Conservation (phyloP, 2,113 vertebrate species). For the Dipodomys merriami region DNA sequence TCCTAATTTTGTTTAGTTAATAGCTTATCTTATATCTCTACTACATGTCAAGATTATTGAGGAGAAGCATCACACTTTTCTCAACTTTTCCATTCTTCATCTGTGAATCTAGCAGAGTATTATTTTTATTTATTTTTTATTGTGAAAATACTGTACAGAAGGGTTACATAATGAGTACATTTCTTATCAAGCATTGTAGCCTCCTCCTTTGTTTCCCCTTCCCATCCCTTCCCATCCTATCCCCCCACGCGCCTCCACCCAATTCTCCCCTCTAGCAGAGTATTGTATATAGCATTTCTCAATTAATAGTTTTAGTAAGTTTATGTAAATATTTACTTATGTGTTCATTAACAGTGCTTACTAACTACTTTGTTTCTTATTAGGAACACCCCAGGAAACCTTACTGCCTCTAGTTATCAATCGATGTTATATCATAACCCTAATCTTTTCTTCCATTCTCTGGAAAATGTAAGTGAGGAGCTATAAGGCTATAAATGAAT, state of each 20-base stretch:
- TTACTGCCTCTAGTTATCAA: background rate
- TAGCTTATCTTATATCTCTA: background rate
- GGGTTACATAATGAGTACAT: no score
- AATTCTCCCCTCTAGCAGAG: no score
- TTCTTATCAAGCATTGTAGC: no score
- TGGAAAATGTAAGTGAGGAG: background rate
- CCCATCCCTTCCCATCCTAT: no score
- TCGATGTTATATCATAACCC: constrained; percentile 35
- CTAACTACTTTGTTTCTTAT: background rate
- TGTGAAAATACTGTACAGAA: no score
- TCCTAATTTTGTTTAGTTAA: background rate
- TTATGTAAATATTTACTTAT: background rate
- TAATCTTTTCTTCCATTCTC: constrained; percentile 38
- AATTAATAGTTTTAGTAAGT: background rate
- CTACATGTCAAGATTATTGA: background rate
- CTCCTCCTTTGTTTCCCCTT: no score
- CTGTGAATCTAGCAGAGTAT: background rate
- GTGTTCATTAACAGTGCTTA: background rate
- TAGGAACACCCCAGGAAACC: background rate
- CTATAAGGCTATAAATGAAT: constrained; percentile 5
- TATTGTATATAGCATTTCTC: background rate
- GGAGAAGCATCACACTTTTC: background rate
- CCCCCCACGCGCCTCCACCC: no score
- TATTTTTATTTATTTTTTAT: background rate
- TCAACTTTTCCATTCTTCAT: background rate